Evolutionary conservation across 2,113 vertebrate genomes (phyloP).

Genomic region (Tiliqua scincoides): DNA sequence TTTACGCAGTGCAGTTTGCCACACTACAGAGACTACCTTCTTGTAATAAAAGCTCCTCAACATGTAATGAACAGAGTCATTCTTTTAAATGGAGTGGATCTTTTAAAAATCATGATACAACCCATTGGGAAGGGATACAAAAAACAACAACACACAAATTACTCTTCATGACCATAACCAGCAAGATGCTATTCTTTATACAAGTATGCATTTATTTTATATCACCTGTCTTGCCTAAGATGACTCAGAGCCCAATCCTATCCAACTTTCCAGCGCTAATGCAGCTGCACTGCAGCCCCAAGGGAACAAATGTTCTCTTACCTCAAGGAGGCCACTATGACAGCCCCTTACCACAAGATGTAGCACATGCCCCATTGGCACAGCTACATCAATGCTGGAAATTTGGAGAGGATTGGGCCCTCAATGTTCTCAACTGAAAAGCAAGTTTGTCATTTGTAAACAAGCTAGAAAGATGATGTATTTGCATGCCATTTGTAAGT

Average conservation of each 20-base stretch:
- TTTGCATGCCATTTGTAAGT: slow-evolving; percentile 1
- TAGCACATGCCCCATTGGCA: no score
- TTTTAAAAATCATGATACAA: not conserved
- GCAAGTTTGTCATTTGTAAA: not conserved
- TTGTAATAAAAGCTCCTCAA: not conserved
- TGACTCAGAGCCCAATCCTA: no score
- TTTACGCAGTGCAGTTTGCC: not conserved
- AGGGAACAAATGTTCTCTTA: no score
- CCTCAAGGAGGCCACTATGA: no score
- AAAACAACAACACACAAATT: not conserved
- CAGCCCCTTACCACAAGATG: no score
- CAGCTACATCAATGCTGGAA: no score
- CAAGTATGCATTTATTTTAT: no score
- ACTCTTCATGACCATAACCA: not conserved
- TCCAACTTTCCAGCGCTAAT: no score
- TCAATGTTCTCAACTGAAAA: slow-evolving; percentile 14
- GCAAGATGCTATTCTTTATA: slow-evolving; percentile 8
- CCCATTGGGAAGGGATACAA: not conserved
- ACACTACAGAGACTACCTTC: not conserved
- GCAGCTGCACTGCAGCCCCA: no score
- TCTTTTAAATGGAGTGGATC: not conserved
- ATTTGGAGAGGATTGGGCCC: no score
- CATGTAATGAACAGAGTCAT: not conserved
- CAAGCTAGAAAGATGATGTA: slow-evolving; percentile 21
- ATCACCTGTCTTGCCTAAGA: not conserved